phyloP scores from a whole-genome alignment of 2,797 vertebrate genomes.

The Amazona ochrocephala region DNA sequence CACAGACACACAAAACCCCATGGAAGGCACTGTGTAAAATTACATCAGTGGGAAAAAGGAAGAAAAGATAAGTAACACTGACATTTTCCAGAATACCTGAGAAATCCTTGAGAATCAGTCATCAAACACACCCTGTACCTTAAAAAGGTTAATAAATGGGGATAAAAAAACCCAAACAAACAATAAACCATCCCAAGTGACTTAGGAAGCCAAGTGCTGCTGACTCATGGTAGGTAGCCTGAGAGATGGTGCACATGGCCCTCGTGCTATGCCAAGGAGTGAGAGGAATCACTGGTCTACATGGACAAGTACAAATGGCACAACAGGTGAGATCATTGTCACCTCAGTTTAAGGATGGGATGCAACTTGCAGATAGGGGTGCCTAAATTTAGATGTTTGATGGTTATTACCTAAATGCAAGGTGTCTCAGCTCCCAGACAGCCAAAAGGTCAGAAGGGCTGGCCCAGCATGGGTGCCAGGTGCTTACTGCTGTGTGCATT shows the following conservation, averaged over 20 bases:
- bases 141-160: background rate
- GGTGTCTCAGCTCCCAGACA: background rate
- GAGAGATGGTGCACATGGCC: background rate
- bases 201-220: background rate
- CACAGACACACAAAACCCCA: background rate
- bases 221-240: background rate
- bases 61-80: background rate
- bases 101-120: background rate
- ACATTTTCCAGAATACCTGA: background rate
- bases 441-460: background rate
- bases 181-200: background rate
- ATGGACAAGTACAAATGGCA: background rate
- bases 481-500: background rate
- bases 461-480: background rate
- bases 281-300: background rate
- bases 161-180: background rate
- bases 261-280: background rate
- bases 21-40: background rate
- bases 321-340: background rate
- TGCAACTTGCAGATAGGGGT: background rate
- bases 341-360: background rate
- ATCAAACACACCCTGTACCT: background rate
- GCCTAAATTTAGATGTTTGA: constrained; percentile 3
- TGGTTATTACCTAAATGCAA: background rate
- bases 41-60: background rate